Evolutionary conservation across 2,888 invertebrate genomes (phyloP).

Genomic region (Macrosiphum euphorbiae): DNA sequence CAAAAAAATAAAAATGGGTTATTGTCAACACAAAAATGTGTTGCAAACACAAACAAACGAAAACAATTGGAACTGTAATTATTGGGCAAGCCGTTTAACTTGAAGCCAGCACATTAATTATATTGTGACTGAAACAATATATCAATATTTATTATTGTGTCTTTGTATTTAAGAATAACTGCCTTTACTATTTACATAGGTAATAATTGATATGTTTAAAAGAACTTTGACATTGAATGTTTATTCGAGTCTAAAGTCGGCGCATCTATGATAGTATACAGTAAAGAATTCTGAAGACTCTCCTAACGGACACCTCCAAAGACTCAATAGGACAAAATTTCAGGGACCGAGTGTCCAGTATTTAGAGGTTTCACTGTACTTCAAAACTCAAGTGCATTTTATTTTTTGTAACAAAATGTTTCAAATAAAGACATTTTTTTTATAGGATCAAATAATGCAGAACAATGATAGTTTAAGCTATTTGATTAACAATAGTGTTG

Average conservation of each 20-base stretch:
- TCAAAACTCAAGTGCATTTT: background rate
- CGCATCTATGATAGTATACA: background rate
- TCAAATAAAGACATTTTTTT: background rate
- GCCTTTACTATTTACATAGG: background rate
- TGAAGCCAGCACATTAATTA: background rate
- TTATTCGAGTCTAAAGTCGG: background rate
- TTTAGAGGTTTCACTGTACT: background rate
- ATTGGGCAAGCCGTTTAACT: background rate
- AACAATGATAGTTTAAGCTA: background rate
- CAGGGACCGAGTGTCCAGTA: too few relatives aligned
- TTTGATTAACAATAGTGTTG: background rate
- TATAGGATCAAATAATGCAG: background rate
- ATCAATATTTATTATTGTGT: background rate
- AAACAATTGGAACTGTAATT: background rate
- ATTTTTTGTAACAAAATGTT: background rate
- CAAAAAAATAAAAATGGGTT: background rate
- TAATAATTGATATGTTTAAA: background rate
- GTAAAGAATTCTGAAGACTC: too few relatives aligned
- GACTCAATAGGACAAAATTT: too few relatives aligned
- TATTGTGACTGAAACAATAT: background rate
- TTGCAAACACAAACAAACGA: background rate
- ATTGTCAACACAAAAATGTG: background rate
- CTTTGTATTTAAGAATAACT: background rate
- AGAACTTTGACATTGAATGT: background rate
- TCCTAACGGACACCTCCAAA: background rate